Evolutionary conservation across 2,113 vertebrate species (phyloP).

Genomic region (Hylia prasina): DNA sequence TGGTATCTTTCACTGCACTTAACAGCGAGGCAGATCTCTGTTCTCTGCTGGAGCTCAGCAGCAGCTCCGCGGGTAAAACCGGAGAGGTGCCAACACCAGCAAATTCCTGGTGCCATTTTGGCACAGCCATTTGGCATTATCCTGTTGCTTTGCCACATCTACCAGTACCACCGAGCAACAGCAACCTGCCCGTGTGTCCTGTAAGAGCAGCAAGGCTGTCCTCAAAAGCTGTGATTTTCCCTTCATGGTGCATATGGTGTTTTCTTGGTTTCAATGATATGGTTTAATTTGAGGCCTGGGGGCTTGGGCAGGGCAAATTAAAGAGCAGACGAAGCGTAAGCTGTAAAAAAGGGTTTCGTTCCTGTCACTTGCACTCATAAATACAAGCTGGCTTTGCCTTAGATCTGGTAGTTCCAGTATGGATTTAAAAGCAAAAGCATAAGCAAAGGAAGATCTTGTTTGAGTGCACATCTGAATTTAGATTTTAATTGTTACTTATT

Average conservation of each 20-base stretch:
- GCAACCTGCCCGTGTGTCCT: neutral
- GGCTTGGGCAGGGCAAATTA: neutral
- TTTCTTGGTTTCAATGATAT: neutral
- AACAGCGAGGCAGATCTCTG: neutral
- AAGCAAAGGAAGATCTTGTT: too few relatives aligned
- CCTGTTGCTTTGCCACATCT: neutral
- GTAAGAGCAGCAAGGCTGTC: neutral
- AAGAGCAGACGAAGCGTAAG: neutral
- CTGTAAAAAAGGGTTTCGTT: neutral
- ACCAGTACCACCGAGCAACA: rapidly evolving
- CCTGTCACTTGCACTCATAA: neutral
- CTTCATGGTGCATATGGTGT: neutral
- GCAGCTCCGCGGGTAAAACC: neutral
- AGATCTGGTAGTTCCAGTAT: neutral
- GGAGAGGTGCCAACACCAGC: rapidly evolving
- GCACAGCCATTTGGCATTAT: rapidly evolving
- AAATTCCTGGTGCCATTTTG: neutral
- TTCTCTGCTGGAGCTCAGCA: neutral
- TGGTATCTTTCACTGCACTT: conserved; percentile 13
- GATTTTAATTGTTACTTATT: neutral
- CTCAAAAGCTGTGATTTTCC: neutral
- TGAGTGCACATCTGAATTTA: rapidly evolving
- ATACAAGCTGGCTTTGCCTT: neutral
- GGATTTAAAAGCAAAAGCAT: neutral
- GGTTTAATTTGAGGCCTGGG: neutral